Percentiles rank a stretch among this genome's conserved stretches.
phyloP scores from a whole-genome alignment of 2,113 vertebrate species.

The Cryptotis parvus region DNA sequence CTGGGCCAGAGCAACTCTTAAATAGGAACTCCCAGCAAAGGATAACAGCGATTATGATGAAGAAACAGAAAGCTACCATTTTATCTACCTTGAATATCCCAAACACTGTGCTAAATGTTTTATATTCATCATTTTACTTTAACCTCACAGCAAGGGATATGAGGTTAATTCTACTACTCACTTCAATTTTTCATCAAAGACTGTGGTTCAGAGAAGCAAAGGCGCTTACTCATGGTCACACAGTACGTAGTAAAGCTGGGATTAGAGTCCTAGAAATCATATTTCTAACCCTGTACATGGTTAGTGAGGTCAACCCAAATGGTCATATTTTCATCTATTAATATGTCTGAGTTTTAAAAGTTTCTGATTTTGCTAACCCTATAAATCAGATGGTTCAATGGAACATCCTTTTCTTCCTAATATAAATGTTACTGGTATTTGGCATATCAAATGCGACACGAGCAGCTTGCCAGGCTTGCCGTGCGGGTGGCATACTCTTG shows the following conservation, averaged over 20 bases:
- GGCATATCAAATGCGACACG: no score
- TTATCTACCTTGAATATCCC: background rate
- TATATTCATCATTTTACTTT: background rate
- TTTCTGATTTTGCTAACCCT: background rate
- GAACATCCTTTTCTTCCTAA: background rate
- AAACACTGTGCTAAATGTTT: background rate
- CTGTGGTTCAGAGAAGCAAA: constrained; percentile 6
- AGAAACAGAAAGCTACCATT: background rate
- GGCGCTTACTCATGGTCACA: background rate
- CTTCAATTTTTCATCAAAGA: constrained; percentile 10
- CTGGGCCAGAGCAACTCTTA: background rate
- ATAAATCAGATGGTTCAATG: background rate
- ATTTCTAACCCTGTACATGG: background rate
- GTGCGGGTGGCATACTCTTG: no score
- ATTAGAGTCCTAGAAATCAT: background rate
- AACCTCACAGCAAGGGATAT: background rate
- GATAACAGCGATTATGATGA: background rate
- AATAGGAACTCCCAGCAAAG: background rate
- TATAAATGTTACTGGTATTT: no score
- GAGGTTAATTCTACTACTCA: background rate
- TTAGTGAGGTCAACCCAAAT: background rate
- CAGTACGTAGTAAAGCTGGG: background rate
- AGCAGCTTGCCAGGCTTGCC: no score
- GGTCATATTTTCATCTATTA: background rate
- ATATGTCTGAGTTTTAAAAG: background rate